Percentiles rank a stretch among this genome's conserved stretches.
phyloP scores from a whole-genome alignment of 2,797 vertebrate genomes.

The Acanthurus lineatus region DNA sequence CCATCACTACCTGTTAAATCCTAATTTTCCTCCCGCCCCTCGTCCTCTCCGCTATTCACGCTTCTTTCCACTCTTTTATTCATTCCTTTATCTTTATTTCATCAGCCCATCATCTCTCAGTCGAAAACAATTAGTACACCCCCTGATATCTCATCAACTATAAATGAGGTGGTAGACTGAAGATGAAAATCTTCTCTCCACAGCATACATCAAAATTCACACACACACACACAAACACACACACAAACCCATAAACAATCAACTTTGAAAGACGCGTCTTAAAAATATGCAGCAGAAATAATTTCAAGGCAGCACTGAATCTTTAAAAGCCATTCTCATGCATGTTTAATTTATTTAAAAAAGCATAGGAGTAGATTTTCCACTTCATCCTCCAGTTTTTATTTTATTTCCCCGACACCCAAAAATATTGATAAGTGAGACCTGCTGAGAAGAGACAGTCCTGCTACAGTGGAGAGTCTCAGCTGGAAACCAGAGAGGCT shows the following conservation, averaged over 20 bases:
- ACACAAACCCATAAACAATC: slow-evolving; percentile 35
- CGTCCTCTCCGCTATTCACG: not conserved
- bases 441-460: slow-evolving; percentile 45
- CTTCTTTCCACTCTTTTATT: slow-evolving; percentile 57
- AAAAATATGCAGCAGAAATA: slow-evolving; percentile 16
- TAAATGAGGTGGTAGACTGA: slow-evolving; percentile 58
- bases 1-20: slow-evolving; percentile 32
- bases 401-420: not conserved
- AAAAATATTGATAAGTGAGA: slow-evolving; percentile 59
- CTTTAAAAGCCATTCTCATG: slow-evolving; percentile 50
- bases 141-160: slow-evolving; percentile 67
- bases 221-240: not conserved
- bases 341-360: slow-evolving; percentile 53
- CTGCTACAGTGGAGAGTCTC: slow-evolving; percentile 34
- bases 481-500: slow-evolving; percentile 51
- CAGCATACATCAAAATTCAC: slow-evolving; percentile 12
- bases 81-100: slow-evolving; percentile 79
- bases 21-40: not conserved
- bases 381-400: slow-evolving; percentile 14
- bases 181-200: slow-evolving; percentile 37
- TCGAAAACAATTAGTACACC: slow-evolving; percentile 71
- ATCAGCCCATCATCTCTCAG: slow-evolving; percentile 73
- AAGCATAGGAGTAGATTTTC: slow-evolving; percentile 35
- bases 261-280: slow-evolving; percentile 27
- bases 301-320: slow-evolving; percentile 37